Percentiles rank a stretch among this genome's conserved stretches.
These are phyloP conservation scores for Furcula furcula DNA, from an alignment of 2,888 invertebrate genomes.

Conservation along the genomic window DNA sequence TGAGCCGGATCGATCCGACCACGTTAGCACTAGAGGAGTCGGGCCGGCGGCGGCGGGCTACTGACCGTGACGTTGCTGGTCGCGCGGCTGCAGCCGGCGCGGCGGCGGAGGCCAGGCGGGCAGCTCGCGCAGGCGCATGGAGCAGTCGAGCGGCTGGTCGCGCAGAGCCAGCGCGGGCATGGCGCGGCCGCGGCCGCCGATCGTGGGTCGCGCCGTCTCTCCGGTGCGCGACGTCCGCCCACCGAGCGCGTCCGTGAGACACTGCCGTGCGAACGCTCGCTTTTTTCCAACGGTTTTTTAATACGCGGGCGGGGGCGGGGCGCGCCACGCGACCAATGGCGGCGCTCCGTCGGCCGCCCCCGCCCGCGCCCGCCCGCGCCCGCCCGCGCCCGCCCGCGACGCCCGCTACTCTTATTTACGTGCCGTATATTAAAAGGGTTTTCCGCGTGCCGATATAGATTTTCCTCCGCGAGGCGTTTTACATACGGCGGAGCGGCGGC, in stretches of 20 bases:
- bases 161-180: conserved; percentile 85
- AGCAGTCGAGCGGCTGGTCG: conserved; percentile 88
- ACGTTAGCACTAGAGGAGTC: conserved; percentile 5
- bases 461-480: conserved; percentile 67
- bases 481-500: conserved; percentile 48
- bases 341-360: conserved; percentile 37
- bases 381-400: conserved; percentile 38
- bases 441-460: conserved; percentile 80
- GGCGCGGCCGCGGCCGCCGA: conserved; percentile 81
- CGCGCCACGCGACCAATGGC: conserved; percentile 60
- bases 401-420: conserved; percentile 68
- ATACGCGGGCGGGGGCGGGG: conserved; percentile 65
- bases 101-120: conserved; percentile 68
- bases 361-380: conserved; percentile 29
- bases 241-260: conserved; percentile 68
- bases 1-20: conserved; percentile 1
- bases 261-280: conserved; percentile 67
- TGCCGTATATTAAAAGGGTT: conserved; percentile 82
- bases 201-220: conserved; percentile 72
- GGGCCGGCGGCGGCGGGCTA: conserved; percentile 27
- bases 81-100: conserved; percentile 46
- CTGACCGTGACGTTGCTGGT: conserved; percentile 62
- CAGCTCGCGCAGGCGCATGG: conserved; percentile 82
- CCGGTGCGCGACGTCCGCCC: conserved; percentile 63
- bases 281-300: conserved; percentile 68